A percentile compares a stretch with the other conserved stretches of the same genome.
These are phyloP conservation scores for Synergus gifuensis DNA, from an alignment of 2,888 invertebrate genomes.

Conservation along the genomic window DNA sequence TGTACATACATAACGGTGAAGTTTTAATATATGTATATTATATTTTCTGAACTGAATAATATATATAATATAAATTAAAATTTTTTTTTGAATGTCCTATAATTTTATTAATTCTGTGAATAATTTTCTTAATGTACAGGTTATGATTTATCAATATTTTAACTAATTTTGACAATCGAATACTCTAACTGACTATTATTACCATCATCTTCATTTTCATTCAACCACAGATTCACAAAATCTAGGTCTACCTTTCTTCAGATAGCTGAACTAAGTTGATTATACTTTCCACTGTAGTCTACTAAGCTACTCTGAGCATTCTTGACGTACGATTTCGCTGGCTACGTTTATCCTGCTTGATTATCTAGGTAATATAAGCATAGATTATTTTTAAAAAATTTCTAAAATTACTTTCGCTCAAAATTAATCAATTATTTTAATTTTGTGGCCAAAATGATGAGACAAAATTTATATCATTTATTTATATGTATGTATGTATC, in stretches of 20 bases:
- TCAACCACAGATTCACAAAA: conserved; percentile 45
- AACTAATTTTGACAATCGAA: not conserved
- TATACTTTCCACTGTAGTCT: conserved; percentile 54
- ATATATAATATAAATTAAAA: too few species aligned
- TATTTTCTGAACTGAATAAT: too few species aligned
- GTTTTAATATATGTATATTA: too few species aligned
- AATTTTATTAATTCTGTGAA: not conserved
- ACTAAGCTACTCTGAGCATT: conserved; percentile 24
- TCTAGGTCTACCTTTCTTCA: conserved; percentile 48
- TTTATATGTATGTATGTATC: too few species aligned
- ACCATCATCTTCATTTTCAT: conserved; percentile 14
- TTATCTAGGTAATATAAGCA: not conserved
- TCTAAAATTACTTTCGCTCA: not conserved
- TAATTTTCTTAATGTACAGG: not conserved
- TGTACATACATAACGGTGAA: too few species aligned
- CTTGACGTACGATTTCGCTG: conserved; percentile 4
- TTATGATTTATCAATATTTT: not conserved
- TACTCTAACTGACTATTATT: not conserved
- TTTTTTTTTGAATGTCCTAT: too few species aligned
- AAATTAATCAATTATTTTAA: not conserved
- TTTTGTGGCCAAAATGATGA: not conserved
- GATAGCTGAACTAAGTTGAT: conserved; percentile 48
- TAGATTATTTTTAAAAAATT: not conserved
- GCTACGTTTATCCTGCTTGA: conserved; percentile 1
- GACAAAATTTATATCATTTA: too few species aligned